phyloP scores from a whole-genome alignment of 2,797 vertebrate genomes.

The Buceros bicornis region DNA sequence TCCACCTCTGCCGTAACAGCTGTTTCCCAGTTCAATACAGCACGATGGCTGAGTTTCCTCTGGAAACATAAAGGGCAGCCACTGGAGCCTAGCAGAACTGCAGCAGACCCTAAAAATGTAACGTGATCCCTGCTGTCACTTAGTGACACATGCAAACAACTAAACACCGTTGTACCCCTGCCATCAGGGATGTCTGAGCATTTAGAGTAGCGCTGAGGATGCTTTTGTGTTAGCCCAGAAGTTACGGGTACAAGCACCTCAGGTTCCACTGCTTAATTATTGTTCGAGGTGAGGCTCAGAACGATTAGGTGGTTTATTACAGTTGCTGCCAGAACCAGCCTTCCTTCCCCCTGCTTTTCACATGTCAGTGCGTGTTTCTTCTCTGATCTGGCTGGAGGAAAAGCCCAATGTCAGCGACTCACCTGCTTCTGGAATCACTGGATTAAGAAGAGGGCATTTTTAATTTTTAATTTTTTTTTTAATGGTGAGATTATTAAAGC shows the following conservation, averaged over 20 bases:
- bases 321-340: background rate
- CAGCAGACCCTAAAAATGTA: background rate
- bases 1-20: background rate
- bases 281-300: background rate
- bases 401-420: fast-evolving
- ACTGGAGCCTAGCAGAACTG: background rate
- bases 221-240: background rate
- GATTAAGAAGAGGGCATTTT: background rate
- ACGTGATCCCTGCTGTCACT: background rate
- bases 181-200: background rate
- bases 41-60: background rate
- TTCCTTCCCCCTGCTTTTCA: background rate
- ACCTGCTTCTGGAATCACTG: background rate
- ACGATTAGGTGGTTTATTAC: background rate
- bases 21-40: background rate
- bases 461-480: background rate
- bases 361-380: fast-evolving
- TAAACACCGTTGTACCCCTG: background rate
- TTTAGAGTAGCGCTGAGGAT: background rate
- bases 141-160: background rate
- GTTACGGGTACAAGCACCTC: background rate
- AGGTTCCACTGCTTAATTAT: background rate
- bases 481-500: background rate
- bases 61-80: background rate
- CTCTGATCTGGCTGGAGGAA: background rate